Conservation (phyloP, 2,797 vertebrate genomes). For the Esox lucius region DNA sequence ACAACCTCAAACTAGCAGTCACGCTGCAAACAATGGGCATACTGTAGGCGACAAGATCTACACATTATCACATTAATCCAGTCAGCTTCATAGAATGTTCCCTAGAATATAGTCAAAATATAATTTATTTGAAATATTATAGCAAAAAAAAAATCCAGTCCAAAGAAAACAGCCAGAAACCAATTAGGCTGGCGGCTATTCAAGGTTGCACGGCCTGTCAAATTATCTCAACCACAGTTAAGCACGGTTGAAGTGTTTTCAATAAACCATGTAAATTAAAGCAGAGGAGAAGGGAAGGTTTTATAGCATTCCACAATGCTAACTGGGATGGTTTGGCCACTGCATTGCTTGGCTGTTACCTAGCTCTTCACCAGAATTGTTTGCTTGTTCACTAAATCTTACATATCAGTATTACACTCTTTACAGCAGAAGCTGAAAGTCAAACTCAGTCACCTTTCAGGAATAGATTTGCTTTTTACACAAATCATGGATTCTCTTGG, state of each 20-base stretch:
- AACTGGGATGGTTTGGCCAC: not conserved
- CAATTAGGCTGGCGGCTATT: not conserved
- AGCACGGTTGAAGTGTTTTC: conserved; percentile 6
- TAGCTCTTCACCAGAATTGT: not conserved
- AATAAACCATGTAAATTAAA: conserved; percentile 6
- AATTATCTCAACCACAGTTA: conserved; percentile 2
- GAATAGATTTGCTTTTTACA: not conserved
- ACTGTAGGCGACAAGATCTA: not conserved
- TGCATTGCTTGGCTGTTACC: not conserved
- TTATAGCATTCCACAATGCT: not conserved
- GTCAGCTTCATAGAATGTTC: not conserved
- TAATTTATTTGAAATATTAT: not conserved
- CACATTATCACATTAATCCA: not conserved
- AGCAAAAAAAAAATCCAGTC: not conserved
- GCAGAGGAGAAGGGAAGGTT: not conserved
- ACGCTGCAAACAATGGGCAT: not conserved
- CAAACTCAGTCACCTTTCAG: not conserved
- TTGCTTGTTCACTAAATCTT: not conserved
- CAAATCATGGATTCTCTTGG: not conserved
- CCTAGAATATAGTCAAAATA: not conserved
- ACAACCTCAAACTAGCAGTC: not conserved
- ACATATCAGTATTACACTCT: not conserved
- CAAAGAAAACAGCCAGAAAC: conserved; percentile 7
- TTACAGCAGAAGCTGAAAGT: not conserved
- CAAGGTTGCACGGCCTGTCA: conserved; percentile 1